Base-by-base conservation (phyloP, 2,888 invertebrate genomes). In the Thecocarcelia acutangulata region DNA sequence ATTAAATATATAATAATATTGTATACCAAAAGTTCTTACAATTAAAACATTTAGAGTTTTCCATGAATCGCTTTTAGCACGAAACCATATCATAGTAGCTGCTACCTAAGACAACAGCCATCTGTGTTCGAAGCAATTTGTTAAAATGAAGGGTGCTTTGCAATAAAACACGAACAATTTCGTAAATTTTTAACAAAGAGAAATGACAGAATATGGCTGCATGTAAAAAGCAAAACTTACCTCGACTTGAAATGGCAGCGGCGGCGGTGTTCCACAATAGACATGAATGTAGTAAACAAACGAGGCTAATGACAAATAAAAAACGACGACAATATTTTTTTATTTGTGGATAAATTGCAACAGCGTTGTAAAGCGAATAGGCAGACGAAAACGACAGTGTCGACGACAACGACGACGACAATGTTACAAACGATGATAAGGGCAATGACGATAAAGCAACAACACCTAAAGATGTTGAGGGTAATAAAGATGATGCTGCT, bases 291-390 rank as follows among this genome's bases (percentile, higher is more conserved):
- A 90, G 85, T 87, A 90, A 85, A 86, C 89, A 90, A 84, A 88
- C 88, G 80, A 90, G 88, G 88, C 89, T 90, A 90, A 90, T 90
- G 89, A 88, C 87, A 86, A 90, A 88, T 87, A 89, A 88, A 88
- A 89, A 88, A 86, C 90, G 89, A 85, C 90, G 82, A 66, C 78
- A 75, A 66, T 74, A 82, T 54, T 82, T 82, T 69, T 78, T 78
- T 63, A 82, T 78, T 75, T 70, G 69, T 46, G 74, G 87, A 87
- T 90, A 88, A 89, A 88, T 87, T 87, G 86, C 88, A 84, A 85
- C 84, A 80, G 73, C 61, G 50, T 73, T 56, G 28, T 76, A n/a
- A 50, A 77, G 64, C 19, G 68, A 59, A 19, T 24, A 50, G 21
- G 48, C 37, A 37, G 80, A 11, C 17, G 77, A 52, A 3, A 83